Evolutionary conservation across 2,113 vertebrate species (phyloP), one percentile per base, ranked within the genome.

Genomic region (Silurus glanis): DNA sequence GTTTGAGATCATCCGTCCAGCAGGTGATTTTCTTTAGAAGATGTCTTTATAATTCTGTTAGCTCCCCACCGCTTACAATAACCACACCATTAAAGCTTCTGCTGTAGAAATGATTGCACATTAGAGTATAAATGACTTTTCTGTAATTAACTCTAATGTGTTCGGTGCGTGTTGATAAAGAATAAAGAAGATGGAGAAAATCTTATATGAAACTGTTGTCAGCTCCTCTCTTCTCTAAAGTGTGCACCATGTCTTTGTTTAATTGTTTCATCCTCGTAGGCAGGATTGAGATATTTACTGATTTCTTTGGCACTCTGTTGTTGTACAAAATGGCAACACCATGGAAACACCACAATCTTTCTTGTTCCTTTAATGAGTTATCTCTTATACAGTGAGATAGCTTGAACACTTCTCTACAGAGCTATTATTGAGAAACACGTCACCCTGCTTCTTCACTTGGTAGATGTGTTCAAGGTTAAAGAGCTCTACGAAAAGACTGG

Each of bases 391-490:
- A 78, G 45, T 37, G 69, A 10, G 37, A 49, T 74, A 19, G n/a
- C 75, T 58, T 49, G 51, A 23, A 59, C 5, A 9, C 10, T 84
- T 80, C 69, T 85, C 76, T 80, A 58, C 5, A 8, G 84, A 71
- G 49, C 62, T 62, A 55, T 83, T 87, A 25, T n/a, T 49, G 81
- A 67, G 62, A 83, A 76, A 14, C 53, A 21, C 45, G 71, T 69
- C 84, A 78, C 53, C 62, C 61, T 87, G 74, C 81, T 69, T 64
- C 64, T 67, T 66, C 37, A 61, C 23, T 23, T 37, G 19, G 19
- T 85, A 86, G 81, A 62, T 84, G 85, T 80, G 83, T 75, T 88
- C 87, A 86, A 88, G 87, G 87, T 78, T 49, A 25, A 45, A 9
- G 59, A 0, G 9, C 51, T n/a, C 47, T 72, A 85, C 84, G 81